Evolutionary conservation across 2,797 vertebrate species (phyloP), one percentile per base, ranked within the genome.

Genomic region (Carapus acus): DNA sequence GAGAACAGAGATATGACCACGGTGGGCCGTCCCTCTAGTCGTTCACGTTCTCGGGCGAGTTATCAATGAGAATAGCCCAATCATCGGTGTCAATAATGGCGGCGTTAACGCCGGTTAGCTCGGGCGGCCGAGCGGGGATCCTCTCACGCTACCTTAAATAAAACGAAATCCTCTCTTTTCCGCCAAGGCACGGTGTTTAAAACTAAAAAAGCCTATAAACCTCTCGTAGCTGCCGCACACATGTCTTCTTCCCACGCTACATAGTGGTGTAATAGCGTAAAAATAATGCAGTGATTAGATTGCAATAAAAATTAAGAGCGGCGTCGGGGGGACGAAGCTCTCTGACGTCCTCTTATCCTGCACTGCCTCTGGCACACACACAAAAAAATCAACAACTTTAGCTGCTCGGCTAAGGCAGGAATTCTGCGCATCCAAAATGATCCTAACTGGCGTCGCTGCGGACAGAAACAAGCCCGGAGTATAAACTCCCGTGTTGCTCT

Each of bases 81-180:
- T 69, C 64, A 74, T 58, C 54, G 53, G 39, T 23, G 19, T 27
- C 60, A 55, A 42, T 34, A 55, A 43, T 2, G 23, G 15, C 8
- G 33, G 19, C 54, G 83, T 78, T 77, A 76, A 55, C 4, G 60
- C 52, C 70, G 75, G 78, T 9, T 27, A 4, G 24, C 79, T 51
- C 44, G 73, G 29, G 43, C 7, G 54, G 63, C 61, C 57, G 43
- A 15, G 43, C n/a, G 34, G 8, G 85, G 60, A 89, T 87, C 84
- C 79, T 53, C 76, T 85, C 88, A 89, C 84, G 88, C 88, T 90
- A 90, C 88, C 88, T 90, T 90, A 90, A 90, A 90, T 88, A 88
- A 89, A 89, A 88, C 67, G 74, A 86, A 86, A 88, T 88, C 79
- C 85, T 78, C 82, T 80, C 71, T 74, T 84, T 86, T 89, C 86